Conservation (phyloP, 1,140 invertebrate species). For the Harpegnathos saltator region DNA sequence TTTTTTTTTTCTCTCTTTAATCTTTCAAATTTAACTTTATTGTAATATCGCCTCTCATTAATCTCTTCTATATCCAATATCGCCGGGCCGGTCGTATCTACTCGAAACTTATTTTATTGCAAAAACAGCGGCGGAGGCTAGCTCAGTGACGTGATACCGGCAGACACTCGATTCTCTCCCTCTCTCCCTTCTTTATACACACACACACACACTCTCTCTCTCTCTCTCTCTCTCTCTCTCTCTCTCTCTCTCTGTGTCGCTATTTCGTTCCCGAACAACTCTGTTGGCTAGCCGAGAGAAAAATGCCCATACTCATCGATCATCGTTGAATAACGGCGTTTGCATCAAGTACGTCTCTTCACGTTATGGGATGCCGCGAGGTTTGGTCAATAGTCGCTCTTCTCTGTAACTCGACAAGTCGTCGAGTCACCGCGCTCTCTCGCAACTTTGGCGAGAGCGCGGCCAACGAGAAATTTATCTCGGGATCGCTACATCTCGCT, state of each 20-base stretch:
- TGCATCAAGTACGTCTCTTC: slow-evolving; percentile 55
- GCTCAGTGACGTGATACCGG: slow-evolving; percentile 46
- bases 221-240: slow-evolving; percentile 34
- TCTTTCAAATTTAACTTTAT: slow-evolving; percentile 9
- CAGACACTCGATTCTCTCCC: slow-evolving; percentile 33
- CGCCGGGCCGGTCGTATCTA: neutral
- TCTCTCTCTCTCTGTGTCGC: slow-evolving; percentile 37
- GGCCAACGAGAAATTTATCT: slow-evolving; percentile 42
- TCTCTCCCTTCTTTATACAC: no score
- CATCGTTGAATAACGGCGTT: slow-evolving; percentile 56
- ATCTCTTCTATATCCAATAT: neutral
- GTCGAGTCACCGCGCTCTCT: slow-evolving; percentile 39
- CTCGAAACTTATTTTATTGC: slow-evolving; percentile 1
- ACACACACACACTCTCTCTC: no score
- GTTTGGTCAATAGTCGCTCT: slow-evolving; percentile 31
- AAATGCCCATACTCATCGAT: slow-evolving; percentile 53
- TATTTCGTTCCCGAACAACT: slow-evolving; percentile 35
- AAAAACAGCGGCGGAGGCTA: slow-evolving; percentile 26
- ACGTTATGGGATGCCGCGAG: slow-evolving; percentile 25
- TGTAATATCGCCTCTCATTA: neutral
- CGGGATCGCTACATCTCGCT: neutral
- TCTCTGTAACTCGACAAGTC: slow-evolving; percentile 27
- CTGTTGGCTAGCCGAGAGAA: slow-evolving; percentile 43
- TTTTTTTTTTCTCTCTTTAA: slow-evolving; percentile 5
- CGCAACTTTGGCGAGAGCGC: slow-evolving; percentile 5